A percentile compares a stretch with the other conserved stretches of the same genome.
phyloP scores from a whole-genome alignment of 2,888 invertebrate species.

The Mimachlamys varia region DNA sequence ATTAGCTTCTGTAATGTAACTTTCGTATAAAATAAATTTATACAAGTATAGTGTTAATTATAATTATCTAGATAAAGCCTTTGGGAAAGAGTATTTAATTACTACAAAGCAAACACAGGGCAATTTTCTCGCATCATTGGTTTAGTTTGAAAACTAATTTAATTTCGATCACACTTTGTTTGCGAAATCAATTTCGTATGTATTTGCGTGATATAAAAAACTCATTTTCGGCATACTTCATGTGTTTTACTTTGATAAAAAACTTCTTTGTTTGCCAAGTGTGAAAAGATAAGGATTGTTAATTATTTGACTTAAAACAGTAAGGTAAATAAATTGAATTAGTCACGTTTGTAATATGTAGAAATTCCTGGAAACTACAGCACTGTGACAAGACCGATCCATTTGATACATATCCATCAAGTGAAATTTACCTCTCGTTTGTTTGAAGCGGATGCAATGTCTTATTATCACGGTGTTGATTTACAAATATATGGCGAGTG shows the following conservation, averaged over 20 bases:
- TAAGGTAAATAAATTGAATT: conserved; percentile 25
- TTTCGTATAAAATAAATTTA: too few species aligned
- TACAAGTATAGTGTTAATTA: too few species aligned
- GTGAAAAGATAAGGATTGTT: conserved; percentile 20
- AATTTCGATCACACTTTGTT: not conserved
- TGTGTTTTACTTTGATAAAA: not conserved
- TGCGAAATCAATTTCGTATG: not conserved
- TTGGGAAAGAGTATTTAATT: too few species aligned
- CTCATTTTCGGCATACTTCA: not conserved
- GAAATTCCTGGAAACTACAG: not conserved
- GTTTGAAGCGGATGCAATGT: not conserved
- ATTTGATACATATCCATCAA: conserved; percentile 7
- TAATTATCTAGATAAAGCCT: too few species aligned
- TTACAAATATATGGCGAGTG: not conserved
- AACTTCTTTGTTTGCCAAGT: not conserved
- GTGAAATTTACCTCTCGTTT: not conserved
- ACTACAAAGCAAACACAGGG: too few species aligned
- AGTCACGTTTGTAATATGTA: not conserved
- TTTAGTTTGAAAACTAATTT: not conserved
- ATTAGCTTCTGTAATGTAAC: too few species aligned
- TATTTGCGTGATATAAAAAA: not conserved
- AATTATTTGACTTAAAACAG: conserved; percentile 7
- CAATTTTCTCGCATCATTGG: not conserved
- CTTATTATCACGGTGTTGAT: not conserved
- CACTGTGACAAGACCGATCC: not conserved